Evolutionary conservation across 1,140 invertebrate species (phyloP), one percentile per base, ranked within the genome.

Genomic region (Diabrotica undecimpunctata): DNA sequence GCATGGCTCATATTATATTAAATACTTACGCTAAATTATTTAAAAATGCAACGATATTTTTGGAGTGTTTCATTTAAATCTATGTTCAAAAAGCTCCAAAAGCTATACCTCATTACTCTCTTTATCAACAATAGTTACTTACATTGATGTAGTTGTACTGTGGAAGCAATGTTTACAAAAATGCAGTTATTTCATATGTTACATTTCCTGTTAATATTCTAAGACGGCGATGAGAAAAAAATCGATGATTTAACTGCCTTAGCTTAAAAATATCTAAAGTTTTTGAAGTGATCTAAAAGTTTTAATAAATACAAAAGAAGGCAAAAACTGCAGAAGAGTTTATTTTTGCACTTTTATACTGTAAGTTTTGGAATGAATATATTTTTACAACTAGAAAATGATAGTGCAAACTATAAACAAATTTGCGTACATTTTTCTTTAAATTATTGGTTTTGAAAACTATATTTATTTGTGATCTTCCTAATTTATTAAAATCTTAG

Each of bases 71-170:
- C 9, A 36, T 14, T 5, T 3, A 55, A 14, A 25, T 55, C 13
- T 55, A 55, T 61, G 59, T 61, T 61, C 59, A 61, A 61, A 61
- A 61, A 61, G 59, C 50, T 61, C 9, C n/a, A 35, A 25, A 25
- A 61, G 46, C 59, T 61, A 50, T 14, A 13, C 35, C 25, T 10
- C 13, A 11, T 55, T 13, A 14, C 54, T 55, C 11, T 25, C 25
- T 35, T 55, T 36, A 7, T 35, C 25, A 7, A 55, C 12, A 25
- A 25, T 52, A 54, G 12, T 63, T 70, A 70, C 68, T 70, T 66
- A 70, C 68, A 61, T 62, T 70, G 68, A 51, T 70, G 68, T 65
- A 70, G 58, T 65, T 70, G 68, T 64, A 70, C 68, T 70, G 63
- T 64, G 61, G 54, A 39, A 50, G 46, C 57, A 14, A 61, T 51